These are phyloP conservation scores for Holotrichia oblita DNA, from an alignment of 1,140 invertebrate genomes.

Conservation along the genomic window DNA sequence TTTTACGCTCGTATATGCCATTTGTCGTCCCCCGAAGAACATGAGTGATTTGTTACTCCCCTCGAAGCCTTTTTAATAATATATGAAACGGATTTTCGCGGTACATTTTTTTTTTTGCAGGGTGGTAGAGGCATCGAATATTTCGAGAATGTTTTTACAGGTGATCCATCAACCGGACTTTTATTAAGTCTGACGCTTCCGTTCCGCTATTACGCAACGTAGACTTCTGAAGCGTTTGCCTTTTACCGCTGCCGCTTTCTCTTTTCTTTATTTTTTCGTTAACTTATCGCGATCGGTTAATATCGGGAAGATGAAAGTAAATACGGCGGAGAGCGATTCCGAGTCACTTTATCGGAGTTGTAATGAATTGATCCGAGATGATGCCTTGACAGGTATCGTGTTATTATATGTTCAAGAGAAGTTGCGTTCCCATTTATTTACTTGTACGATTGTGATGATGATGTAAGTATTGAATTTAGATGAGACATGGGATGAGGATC, in stretches of 20 bases:
- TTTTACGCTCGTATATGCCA: background rate
- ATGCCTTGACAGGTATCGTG: background rate
- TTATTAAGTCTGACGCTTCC: background rate
- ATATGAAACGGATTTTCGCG: background rate
- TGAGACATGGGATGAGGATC: too few species aligned
- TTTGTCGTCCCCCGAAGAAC: background rate
- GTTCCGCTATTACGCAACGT: background rate
- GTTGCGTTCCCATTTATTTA: background rate
- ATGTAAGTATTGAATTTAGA: too few species aligned
- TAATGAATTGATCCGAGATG: background rate
- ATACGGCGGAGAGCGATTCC: background rate
- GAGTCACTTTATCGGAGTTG: background rate
- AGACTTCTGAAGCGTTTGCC: background rate
- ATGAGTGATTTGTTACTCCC: background rate
- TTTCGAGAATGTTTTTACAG: background rate
- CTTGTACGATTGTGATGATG: background rate
- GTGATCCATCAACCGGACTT: constrained; percentile 3
- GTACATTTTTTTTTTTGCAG: background rate
- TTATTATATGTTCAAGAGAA: background rate
- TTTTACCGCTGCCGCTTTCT: background rate
- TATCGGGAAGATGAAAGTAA: background rate
- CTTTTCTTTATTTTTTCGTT: background rate
- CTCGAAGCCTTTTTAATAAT: background rate
- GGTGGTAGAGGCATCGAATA: background rate
- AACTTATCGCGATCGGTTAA: constrained; percentile 10